Base-by-base conservation (phyloP, 2,797 vertebrate genomes). In the Moxostoma hubbsi region DNA sequence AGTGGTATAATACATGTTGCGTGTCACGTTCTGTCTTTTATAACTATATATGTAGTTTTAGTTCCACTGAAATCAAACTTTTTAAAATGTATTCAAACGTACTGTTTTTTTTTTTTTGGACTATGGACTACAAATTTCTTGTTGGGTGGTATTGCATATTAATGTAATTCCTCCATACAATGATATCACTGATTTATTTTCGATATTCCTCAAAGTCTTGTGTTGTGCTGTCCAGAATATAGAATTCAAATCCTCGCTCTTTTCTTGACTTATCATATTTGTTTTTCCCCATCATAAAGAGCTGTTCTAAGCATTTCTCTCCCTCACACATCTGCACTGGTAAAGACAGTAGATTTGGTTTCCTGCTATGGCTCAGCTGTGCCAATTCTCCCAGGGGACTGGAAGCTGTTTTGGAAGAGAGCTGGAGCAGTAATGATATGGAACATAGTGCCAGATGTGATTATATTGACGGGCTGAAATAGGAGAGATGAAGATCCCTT, bases 401-500 rank as follows among this genome's bases (percentile, higher is more conserved):
- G 46, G 87, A 71, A 70, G 59, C 67, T 78, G 76, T 78, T 70
- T 71, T 75, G 85, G 86, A 88, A 87, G 88, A 89, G 86, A 90
- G 87, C 91, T 83, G 86, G 88, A 88, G 88, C 89, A 82, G 87
- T 91, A 78, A 79, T 79, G 71, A 81, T 75, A 79, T 75, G 80
- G 70, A 59, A 79, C 74, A 57, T 9, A 87, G 73, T 89, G 90
- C 91, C 90, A 89, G 92, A 89, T 91, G 92, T 85, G 43, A 89
- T 83, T 88, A 83, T 92, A 89, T 90, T 77, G 45, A 90, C 88
- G 88, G 85, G 83, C 82, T 85, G 78, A 85, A 79, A 87, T 84
- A 82, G 69, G 89, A 89, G 90, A 91, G 89, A 89, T 79, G 53
- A 58, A 86, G 88, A 84, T 88, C 90, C 90, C 90, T 84, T 89